Evolutionary conservation across 2,113 vertebrate genomes (phyloP).

Genomic region (Barnardius zonarius): DNA sequence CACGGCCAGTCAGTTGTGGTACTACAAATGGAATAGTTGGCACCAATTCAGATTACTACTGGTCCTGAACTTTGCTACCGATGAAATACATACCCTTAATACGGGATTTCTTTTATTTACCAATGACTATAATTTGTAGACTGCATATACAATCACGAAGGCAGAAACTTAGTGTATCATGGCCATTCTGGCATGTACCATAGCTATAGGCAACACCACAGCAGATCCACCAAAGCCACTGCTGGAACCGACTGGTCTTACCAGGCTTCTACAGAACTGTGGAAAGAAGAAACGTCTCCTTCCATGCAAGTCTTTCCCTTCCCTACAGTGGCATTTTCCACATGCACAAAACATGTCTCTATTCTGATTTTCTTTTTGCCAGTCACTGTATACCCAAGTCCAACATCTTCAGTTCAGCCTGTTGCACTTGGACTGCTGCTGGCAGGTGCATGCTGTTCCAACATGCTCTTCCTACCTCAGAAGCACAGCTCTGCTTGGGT

Average conservation of each 20-base stretch:
- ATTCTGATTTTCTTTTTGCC: background rate
- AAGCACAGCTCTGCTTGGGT: background rate
- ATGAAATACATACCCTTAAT: background rate
- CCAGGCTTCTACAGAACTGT: background rate
- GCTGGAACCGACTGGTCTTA: background rate
- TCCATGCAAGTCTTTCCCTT: background rate
- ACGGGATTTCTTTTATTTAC: background rate
- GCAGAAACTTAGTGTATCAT: background rate
- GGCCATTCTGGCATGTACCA: background rate
- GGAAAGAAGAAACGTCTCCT: background rate
- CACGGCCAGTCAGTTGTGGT: background rate
- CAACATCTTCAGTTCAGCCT: background rate
- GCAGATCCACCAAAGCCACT: rapidly evolving
- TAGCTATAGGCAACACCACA: rapidly evolving
- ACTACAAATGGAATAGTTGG: background rate
- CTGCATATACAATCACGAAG: background rate
- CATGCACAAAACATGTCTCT: background rate
- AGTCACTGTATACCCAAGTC: background rate
- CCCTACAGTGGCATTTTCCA: background rate
- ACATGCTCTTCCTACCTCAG: background rate
- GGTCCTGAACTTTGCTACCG: background rate
- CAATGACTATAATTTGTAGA: background rate
- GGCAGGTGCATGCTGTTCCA: rapidly evolving
- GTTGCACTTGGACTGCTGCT: background rate
- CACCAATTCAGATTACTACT: background rate